Base-by-base conservation (phyloP, 2,797 vertebrate species). In the Clarias laeviceps region DNA sequence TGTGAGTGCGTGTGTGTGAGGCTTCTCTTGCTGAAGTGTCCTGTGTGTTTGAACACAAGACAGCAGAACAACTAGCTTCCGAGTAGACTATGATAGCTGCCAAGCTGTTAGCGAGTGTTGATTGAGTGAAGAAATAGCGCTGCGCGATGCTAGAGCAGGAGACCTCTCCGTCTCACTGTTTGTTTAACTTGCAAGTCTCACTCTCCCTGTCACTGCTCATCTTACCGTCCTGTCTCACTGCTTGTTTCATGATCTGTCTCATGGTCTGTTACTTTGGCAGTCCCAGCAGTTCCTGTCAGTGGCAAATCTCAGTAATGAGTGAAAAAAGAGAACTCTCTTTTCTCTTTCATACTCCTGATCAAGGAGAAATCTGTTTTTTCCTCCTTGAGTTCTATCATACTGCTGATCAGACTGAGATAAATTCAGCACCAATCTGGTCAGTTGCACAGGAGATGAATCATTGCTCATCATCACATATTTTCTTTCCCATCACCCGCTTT, bases 11-110 rank as follows among this genome's bases (percentile, higher is more conserved):
- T 73, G 80, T 57, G 45, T 50, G 45, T 45, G 14, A 64, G 61
- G 37, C 22, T 37, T 24, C 56, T 64, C 7, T 80, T 69, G 50
- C 80, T 80, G 70, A 70, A 88, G 81, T 59, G 78, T 78, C 78
- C 78, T 11, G 76, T 72, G 66, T 85, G 82, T 87, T 86, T 72
- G 20, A 79, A 80, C 79, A 85, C 68, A 57, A 80, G 68, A 78
- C 66, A 84, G 85, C n/a, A 6, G 37, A 87, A 84, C 37, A 80
- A 85, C 87, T 84, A 87, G 86, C 85, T 82, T 88, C 82, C 81
- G 76, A 84, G 85, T 78, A 77, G 70, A 68, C 88, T 83, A 61
- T 86, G 83, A 85, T 87, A 29, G n/a, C 77, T 84, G 88, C 84
- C 88, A 88, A 81, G 70, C 88, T 82, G 88, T 65, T 82, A 69